Base-by-base conservation (phyloP, 2,113 vertebrate species). In the Erpornis zantholeuca region DNA sequence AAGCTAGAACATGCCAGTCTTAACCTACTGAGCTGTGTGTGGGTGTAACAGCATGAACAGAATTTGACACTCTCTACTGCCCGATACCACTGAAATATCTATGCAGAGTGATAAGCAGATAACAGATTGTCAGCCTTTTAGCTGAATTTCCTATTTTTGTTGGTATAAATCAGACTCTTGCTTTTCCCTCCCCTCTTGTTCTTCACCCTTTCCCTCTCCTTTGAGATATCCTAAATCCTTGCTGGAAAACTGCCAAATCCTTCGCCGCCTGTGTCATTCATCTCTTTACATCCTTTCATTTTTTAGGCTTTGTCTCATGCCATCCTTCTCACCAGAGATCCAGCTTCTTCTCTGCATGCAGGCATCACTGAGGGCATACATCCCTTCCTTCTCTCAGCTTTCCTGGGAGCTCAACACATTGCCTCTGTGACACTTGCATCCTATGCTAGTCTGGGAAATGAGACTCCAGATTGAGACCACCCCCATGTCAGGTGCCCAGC, bases 51-150 rank as follows among this genome's bases (percentile, higher is more conserved):
- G 94, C 94, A 96, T 78, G 93, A 94, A 60, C 88, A 96, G 82
- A 97, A 97, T 96, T 91, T 95, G 96, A 97, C 96, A 96, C 93
- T 95, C 70, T 88, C 64, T 96, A 94, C 96, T 97, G 94, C 93
- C 96, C 90, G 82, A 96, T 96, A 92, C 88, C 93, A 92, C 88
- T 92, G 90, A 96, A 94, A 95, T 97, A 96, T 93, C 94, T 95
- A 86, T 86, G 92, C 82, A 86, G 94, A 97, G 79, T 94, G 96
- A 95, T 96, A 96, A 96, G 94, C 92, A 94, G 93, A 96, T 97
- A 97, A 96, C 96, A 96, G 92, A 97, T 96, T 97, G 96, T 97
- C 94, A 96, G 93, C 96, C 94, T 97, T 96, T 97, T 97, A 95
- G 96, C 92, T 96, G 93, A 96, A 96, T 97, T 96, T 95, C 95